These are phyloP conservation scores for Prosopocoilus inquinatus DNA, from an alignment of 2,888 invertebrate genomes.

Conservation along the genomic window DNA sequence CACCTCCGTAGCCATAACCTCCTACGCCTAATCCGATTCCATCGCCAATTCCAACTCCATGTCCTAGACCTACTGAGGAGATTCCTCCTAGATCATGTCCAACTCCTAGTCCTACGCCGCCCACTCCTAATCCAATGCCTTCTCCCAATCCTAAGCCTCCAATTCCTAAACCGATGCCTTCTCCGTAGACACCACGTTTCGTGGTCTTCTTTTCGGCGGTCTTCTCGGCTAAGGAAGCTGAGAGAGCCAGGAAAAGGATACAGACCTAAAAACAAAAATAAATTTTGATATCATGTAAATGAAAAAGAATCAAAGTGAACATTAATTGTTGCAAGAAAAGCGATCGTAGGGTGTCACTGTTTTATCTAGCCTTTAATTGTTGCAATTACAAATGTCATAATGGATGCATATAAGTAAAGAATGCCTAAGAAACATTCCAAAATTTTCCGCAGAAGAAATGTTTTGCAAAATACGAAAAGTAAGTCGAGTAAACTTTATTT, in stretches of 20 bases:
- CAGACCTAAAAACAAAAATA: conserved; percentile 44
- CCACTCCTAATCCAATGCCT: conserved; percentile 28
- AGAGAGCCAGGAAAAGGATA: conserved; percentile 48
- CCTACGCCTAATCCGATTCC: conserved; percentile 16
- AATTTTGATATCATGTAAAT: no score
- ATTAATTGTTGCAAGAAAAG: no score
- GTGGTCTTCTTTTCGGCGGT: conserved; percentile 44
- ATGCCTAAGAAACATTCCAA: no score
- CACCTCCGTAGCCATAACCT: not conserved
- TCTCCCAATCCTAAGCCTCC: conserved; percentile 34
- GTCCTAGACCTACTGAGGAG: conserved; percentile 22
- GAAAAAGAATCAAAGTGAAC: no score
- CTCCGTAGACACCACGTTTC: conserved; percentile 52
- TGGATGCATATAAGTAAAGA: no score
- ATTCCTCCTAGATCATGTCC: conserved; percentile 9
- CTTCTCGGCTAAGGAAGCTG: conserved; percentile 45
- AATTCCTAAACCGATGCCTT: conserved; percentile 41
- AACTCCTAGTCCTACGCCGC: conserved; percentile 17
- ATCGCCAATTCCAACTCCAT: conserved; percentile 23
- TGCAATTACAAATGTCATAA: no score
- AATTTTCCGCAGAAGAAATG: no score
- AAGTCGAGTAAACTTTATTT: no score
- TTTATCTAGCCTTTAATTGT: no score
- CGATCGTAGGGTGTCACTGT: no score
- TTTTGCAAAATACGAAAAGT: no score